phyloP scores from a whole-genome alignment of 2,888 invertebrate genomes.

The Sinodicranocentrus sp. region DNA sequence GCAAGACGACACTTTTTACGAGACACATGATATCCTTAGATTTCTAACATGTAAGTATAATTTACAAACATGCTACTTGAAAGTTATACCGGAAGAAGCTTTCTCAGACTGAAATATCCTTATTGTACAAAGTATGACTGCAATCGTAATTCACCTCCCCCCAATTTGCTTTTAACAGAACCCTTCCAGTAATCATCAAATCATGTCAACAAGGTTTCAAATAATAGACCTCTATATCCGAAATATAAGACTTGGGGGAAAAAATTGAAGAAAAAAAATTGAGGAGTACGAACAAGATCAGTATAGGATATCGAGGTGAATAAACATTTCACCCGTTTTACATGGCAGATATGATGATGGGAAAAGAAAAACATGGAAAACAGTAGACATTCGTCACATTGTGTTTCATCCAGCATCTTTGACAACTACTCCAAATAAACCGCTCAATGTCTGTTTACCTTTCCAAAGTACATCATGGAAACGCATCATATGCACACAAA shows the following conservation, averaged over 20 bases:
- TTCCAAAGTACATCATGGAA: too few relatives aligned
- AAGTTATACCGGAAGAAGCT: slow-evolving; percentile 20
- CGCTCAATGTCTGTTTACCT: background rate
- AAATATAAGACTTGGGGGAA: background rate
- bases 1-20: background rate
- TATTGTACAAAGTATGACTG: background rate
- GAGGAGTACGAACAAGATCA: background rate
- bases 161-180: slow-evolving; percentile 13
- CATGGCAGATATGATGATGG: too few relatives aligned
- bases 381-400: too few relatives aligned
- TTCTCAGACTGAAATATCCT: slow-evolving; percentile 10
- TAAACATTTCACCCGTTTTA: too few relatives aligned
- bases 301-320: too few relatives aligned
- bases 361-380: too few relatives aligned
- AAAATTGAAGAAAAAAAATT: background rate
- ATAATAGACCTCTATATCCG: background rate
- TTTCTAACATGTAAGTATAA: too few relatives aligned
- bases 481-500: too few relatives aligned
- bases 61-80: too few relatives aligned
- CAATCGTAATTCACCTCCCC: too few relatives aligned
- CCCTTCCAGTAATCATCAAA: slow-evolving; percentile 16
- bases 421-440: background rate
- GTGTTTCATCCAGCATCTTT: too few relatives aligned
- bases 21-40: slow-evolving; percentile 15
- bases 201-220: slow-evolving; percentile 22